A percentile compares a stretch with the other conserved stretches of the same genome.
Evolutionary conservation across 2,797 vertebrate species (phyloP).

Genomic region (Bovichtus diacanthus): DNA sequence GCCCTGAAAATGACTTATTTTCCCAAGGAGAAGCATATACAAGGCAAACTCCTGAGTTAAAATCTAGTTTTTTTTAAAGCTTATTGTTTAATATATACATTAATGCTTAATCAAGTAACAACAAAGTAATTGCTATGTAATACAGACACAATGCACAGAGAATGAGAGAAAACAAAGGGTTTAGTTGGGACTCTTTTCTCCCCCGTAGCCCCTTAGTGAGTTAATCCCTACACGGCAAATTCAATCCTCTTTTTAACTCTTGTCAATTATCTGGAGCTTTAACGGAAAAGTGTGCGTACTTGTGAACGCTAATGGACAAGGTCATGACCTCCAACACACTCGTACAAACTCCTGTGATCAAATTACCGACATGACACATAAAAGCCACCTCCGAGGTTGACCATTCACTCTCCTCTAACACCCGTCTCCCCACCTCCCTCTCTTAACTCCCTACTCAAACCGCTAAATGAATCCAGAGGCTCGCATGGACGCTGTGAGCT

Average conservation of each 20-base stretch:
- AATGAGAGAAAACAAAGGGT: neutral
- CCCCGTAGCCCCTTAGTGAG: neutral
- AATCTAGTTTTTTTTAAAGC: neutral
- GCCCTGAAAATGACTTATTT: neutral
- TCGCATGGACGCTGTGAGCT: conserved; percentile 29
- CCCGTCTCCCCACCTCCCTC: conserved; percentile 3
- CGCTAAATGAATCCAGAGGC: conserved; percentile 73
- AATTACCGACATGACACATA: conserved; percentile 36
- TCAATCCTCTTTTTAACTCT: conserved; percentile 7
- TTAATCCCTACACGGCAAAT: neutral
- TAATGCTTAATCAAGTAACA: neutral
- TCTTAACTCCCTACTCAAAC: conserved; percentile 36
- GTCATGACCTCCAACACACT: conserved; percentile 38
- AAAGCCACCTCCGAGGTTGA: conserved; percentile 39
- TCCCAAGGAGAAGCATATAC: neutral
- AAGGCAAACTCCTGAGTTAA: neutral
- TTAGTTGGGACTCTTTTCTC: neutral
- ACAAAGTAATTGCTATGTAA: neutral
- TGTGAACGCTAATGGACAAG: conserved; percentile 11
- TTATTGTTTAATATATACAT: neutral
- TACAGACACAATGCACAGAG: neutral
- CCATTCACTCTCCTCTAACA: conserved; percentile 35
- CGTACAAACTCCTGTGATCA: conserved; percentile 48
- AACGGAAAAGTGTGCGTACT: neutral
- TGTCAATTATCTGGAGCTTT: conserved; percentile 17